Evolutionary conservation across 2,113 vertebrate genomes (phyloP).

Genomic region (Pseudorasbora parva): DNA sequence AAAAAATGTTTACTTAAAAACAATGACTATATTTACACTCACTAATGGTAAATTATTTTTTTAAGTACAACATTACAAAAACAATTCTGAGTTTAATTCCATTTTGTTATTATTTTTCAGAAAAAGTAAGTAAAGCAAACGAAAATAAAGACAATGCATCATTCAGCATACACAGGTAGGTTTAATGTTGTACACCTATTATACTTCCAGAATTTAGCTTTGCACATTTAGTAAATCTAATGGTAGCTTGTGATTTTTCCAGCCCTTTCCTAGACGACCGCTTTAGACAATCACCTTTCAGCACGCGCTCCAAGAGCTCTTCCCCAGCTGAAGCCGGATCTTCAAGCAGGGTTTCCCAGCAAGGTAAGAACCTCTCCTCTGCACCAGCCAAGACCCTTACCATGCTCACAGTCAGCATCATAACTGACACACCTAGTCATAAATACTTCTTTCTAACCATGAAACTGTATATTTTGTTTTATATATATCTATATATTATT

Average conservation of each 20-base stretch:
- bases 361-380: slow-evolving; percentile 77
- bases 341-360: slow-evolving; percentile 79
- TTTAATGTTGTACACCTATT: slow-evolving; percentile 1
- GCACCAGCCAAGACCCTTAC: background rate
- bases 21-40: background rate
- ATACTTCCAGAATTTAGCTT: background rate
- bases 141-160: slow-evolving; percentile 91
- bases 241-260: slow-evolving; percentile 47
- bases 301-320: slow-evolving; percentile 91
- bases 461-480: background rate
- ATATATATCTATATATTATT: background rate
- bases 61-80: background rate
- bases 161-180: slow-evolving; percentile 89
- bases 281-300: slow-evolving; percentile 98
- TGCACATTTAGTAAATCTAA: slow-evolving; percentile 7
- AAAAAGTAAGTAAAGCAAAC: slow-evolving; percentile 99
- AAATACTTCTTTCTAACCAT: background rate
- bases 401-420: slow-evolving; percentile 13
- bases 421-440: slow-evolving; percentile 7
- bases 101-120: slow-evolving; percentile 74
- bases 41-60: background rate
- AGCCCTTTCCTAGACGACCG: slow-evolving; percentile 96
- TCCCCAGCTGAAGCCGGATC: slow-evolving; percentile 84
- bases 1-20: background rate
- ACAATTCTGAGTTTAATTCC: background rate